Evolutionary conservation across 2,113 vertebrate genomes (phyloP), one percentile per base, ranked within the genome.

Genomic region (Saguinus midas): DNA sequence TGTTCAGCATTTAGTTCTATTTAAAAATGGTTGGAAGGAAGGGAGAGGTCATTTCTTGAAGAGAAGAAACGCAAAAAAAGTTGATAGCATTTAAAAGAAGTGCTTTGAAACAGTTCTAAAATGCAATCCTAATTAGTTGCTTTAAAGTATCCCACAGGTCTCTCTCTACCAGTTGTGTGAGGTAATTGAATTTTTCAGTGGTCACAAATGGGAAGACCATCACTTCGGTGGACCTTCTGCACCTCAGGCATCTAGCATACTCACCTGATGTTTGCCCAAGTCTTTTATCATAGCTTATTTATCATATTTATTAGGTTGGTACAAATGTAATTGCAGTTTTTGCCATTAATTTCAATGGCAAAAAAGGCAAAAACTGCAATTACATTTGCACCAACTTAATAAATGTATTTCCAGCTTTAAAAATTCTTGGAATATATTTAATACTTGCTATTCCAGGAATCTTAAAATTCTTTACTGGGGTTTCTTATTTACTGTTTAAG

Each of bases 341-440:
- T 64, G 61, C 27, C 61, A 32, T 64, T 64, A 64, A 5, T 64
- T 64, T 64, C 61, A 64, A 64, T 32, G 27, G 27, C 61, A 64
- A 64, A 64, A 61, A 61, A 2, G 25, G 58, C 11, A 29, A 61
- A 64, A 64, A 29, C 58, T 10, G 5, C 58, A 29, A 29, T 64
- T 64, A 29, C 5, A 29, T 32, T 64, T 64, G 61, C 27, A 64
- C 61, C 61, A 64, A 64, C 61, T 64, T 32, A 64, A 64, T 64
- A 95, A 64, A 64, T 64, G 94, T 48, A 58, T 86, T 72, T 8
- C 1, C 7, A 13, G 17, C 25, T 83, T 61, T 87, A 75, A 96
- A 55, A 61, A 14, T 73, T 86, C 23, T 76, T 94, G 72, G 25
- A 87, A 87, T 94, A 83, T 94, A 82, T 79, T 2, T 93, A 73